Conservation (phyloP, 2,797 vertebrate genomes). For the Chrysolophus pictus region DNA sequence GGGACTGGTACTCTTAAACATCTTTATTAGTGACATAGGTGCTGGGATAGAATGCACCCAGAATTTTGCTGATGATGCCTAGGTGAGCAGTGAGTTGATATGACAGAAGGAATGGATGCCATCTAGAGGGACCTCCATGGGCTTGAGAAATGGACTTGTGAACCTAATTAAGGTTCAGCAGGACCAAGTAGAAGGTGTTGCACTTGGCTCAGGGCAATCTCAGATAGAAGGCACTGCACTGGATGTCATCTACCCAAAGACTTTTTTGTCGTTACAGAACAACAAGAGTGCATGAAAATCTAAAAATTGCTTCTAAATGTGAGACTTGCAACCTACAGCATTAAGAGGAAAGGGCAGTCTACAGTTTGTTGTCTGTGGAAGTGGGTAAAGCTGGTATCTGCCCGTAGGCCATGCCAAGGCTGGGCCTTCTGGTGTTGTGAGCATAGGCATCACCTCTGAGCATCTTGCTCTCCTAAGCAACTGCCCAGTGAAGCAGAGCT, state of each 20-base stretch:
- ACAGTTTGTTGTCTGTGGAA: neutral
- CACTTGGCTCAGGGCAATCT: too few species aligned
- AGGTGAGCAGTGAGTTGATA: too few species aligned
- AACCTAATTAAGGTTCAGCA: too few species aligned
- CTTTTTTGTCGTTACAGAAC: neutral
- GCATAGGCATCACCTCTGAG: neutral
- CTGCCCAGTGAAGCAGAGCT: neutral
- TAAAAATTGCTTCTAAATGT: neutral
- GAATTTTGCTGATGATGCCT: too few species aligned
- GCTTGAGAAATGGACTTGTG: too few species aligned
- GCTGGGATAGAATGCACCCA: too few species aligned
- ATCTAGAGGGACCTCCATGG: too few species aligned
- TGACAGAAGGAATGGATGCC: too few species aligned
- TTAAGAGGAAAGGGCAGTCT: neutral
- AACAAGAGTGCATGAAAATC: neutral
- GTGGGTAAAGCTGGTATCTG: neutral
- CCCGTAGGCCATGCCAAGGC: neutral
- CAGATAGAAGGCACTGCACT: too few species aligned
- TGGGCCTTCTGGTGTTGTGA: neutral
- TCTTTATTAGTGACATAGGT: too few species aligned
- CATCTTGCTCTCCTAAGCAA: neutral
- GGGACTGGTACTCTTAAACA: too few species aligned
- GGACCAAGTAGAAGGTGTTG: too few species aligned
- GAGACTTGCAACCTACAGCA: neutral
- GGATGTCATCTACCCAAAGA: neutral